Evolutionary conservation across 2,888 invertebrate species (phyloP), one percentile per base, ranked within the genome.

Genomic region (Seira ritae): DNA sequence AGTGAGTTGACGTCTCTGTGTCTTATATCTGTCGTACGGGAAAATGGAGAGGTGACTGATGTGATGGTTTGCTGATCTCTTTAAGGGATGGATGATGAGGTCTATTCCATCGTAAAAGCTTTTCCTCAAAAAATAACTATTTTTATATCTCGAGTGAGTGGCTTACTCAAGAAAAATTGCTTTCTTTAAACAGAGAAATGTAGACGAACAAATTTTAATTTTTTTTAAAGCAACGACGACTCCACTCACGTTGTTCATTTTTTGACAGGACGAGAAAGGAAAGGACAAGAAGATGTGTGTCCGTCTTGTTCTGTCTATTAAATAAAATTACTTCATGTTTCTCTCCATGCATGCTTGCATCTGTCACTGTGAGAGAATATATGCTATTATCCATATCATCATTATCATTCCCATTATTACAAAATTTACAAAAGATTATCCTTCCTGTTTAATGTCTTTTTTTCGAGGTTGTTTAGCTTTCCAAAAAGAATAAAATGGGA

Each of bases 11-110:
- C 81, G 80, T 80, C 77, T 83, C 77, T 83, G 65, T 83, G 82
- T 83, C 81, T 80, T 80, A 76, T 74, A 74, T 55, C 55, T 74
- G 73, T 74, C 66, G 37, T 19, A 55, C 42, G 78, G 55, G 82
- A 83, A 83, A 83, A 83, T 78, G 82, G 82, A 83, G 82, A 83
- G 78, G 82, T 83, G 82, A 83, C 82, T 83, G 82, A 83, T 83
- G 82, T 83, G 84, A 79, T 75, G 84, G 74, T 80, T 84, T 84
- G 76, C 76, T 84, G 80, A 79, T 84, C 80, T 84, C 68, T 84
- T 84, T 80, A 80, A 84, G 80, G 80, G 82, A 83, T 84, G 76
- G 84, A 78, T 84, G 79, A 84, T 84, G 84, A 79, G 78, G 74
- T 75, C 31, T 24, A 50, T 46, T 24, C 46, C 62, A 46, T 66